A percentile compares a stretch with the other conserved stretches of the same genome.
Conservation (phyloP, 2,888 invertebrate species). For the Synergus itoensis region DNA sequence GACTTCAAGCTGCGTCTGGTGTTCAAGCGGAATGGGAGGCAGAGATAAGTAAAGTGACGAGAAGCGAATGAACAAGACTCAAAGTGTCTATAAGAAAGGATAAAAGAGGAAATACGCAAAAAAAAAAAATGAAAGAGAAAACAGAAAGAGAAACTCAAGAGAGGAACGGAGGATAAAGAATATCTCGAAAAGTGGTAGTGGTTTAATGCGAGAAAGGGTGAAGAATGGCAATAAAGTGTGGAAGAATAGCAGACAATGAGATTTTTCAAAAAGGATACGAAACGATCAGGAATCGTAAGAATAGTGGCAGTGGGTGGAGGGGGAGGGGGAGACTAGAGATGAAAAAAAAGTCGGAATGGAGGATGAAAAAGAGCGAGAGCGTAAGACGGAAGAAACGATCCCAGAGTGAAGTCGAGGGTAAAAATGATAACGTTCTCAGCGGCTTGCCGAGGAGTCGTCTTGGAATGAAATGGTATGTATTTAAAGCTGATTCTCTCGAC, state of each 20-base stretch:
- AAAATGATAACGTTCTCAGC: conserved; percentile 33
- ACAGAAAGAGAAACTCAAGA: neutral
- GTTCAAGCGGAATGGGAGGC: neutral
- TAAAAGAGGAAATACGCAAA: neutral
- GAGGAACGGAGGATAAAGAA: neutral
- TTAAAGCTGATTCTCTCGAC: conserved; percentile 19
- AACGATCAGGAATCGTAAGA: neutral
- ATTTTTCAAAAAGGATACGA: neutral
- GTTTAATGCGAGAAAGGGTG: neutral
- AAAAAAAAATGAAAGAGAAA: neutral
- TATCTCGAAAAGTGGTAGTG: neutral
- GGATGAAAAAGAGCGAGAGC: neutral
- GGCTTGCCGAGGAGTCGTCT: conserved; percentile 6
- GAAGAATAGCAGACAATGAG: neutral
- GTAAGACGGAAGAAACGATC: neutral
- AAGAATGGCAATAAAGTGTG: neutral
- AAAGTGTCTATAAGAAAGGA: neutral
- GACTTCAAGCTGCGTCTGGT: neutral
- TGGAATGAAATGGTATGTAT: conserved; percentile 26
- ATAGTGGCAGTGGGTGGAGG: neutral
- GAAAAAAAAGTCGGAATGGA: neutral
- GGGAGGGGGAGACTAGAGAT: neutral
- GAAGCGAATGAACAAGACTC: neutral
- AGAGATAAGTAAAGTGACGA: conserved; percentile 24
- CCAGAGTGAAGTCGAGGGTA: conserved; percentile 24